Evolutionary conservation across 2,888 invertebrate species (phyloP), one percentile per base, ranked within the genome.

Genomic region (Lycocerus yunnanus): DNA sequence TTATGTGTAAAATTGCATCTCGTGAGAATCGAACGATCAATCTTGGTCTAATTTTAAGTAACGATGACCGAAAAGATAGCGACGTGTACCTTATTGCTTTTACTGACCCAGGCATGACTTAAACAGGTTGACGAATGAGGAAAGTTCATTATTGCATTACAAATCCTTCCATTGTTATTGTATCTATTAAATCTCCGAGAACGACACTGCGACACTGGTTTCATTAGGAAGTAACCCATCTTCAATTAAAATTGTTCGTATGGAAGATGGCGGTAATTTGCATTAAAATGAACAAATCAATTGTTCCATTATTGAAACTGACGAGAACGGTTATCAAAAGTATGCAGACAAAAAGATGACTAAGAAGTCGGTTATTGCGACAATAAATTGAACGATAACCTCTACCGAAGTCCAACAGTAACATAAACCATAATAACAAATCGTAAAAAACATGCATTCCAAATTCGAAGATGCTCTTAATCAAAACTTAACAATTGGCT

Each of bases 71-170:
- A 74, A 74, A 68, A 70, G 72, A 60, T 58, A 69, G 69, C 58
- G 68, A 71, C 69, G 68, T 75, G 71, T 75, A 75, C 74, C 69
- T 74, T 74, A 74, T 71, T 74, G 71, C 43, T 74, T 21, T 71
- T 68, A 58, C 71, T 71, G 71, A 74, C 75, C 66, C 76, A 59
- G 70, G 74, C 76, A 43, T 74, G 61, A 21, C 58, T 67, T 43
- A 67, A 58, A 65, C 58, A 65, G 69, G 69, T 69, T 70, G 65
- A 70, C 61, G 58, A 70, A 70, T 43, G 69, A 70, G 63, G 20
- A 18, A 68, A 15, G 60, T 15, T 18, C 69, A 61, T 59, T 68
- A 59, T 68, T 68, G 18, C n/a, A 43, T 43, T 43, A 43, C 43
- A n/a, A 43, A 43, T 43, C 13, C 43, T 43, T n/a, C n/a, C 8